Percentiles rank a stretch among this genome's conserved stretches.
These are phyloP conservation scores for Flabesymbios commensalis DNA, from an alignment of 2,888 invertebrate genomes.

Conservation along the genomic window DNA sequence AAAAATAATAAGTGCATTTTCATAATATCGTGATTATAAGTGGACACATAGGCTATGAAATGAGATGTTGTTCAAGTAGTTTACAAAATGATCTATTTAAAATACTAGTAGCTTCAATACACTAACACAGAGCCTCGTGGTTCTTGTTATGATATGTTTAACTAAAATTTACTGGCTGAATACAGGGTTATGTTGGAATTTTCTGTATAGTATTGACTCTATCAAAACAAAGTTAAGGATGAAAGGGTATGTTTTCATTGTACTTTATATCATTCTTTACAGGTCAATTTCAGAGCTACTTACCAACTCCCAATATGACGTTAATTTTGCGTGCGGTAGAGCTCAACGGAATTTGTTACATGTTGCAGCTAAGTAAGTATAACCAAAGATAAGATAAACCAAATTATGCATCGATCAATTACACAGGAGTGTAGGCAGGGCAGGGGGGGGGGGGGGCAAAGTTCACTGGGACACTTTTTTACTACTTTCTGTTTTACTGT, in stretches of 20 bases:
- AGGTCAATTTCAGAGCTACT: constrained; percentile 53
- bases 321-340: constrained; percentile 50
- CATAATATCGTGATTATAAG: no score
- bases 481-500: no score
- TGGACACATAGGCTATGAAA: no score
- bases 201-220: not conserved
- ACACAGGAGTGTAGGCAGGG: no score
- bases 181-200: not conserved
- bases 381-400: no score
- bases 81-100: no score
- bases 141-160: not conserved
- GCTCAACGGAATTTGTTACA: constrained; percentile 50
- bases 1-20: no score
- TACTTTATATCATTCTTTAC: constrained; percentile 10
- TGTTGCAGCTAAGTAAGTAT: constrained; percentile 54
- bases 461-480: no score
- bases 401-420: no score
- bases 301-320: constrained; percentile 47
- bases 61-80: no score
- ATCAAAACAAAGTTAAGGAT: no score
- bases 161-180: not conserved
- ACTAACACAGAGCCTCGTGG: not conserved
- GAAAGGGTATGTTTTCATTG: not conserved
- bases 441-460: no score
- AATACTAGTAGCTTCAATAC: not conserved